Evolutionary conservation across 2,888 invertebrate genomes (phyloP).

Genomic region (Temnothorax unifasciatus): DNA sequence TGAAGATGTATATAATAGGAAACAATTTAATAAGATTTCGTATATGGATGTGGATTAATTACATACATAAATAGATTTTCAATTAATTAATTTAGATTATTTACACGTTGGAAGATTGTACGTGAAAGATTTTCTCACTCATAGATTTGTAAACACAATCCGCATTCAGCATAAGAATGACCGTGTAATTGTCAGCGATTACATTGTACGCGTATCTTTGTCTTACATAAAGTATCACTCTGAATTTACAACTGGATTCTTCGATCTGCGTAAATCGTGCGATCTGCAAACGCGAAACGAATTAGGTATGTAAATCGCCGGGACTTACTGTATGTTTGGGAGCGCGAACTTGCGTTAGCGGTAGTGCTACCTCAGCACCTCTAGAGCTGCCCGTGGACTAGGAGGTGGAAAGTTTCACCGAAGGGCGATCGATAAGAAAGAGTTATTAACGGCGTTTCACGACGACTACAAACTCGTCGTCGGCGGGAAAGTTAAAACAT

Average conservation of each 20-base stretch:
- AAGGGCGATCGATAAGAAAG: conserved; percentile 49
- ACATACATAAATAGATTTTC: not conserved
- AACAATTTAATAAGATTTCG: not conserved
- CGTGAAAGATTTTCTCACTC: not conserved
- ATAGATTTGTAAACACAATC: not conserved
- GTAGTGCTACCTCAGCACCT: conserved; percentile 28
- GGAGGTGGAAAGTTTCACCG: conserved; percentile 25
- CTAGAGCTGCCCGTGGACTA: conserved; percentile 22
- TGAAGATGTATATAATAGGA: not conserved
- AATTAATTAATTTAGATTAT: conserved; percentile 7
- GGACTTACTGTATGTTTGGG: conserved; percentile 18
- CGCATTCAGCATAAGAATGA: not conserved
- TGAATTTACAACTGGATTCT: conserved; percentile 14
- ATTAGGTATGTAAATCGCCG: conserved; percentile 51
- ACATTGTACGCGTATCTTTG: not conserved
- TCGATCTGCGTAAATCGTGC: conserved; percentile 27
- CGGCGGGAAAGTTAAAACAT: conserved; percentile 56
- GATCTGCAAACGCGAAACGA: conserved; percentile 27
- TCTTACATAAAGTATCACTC: not conserved
- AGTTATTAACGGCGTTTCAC: conserved; percentile 54
- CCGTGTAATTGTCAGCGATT: not conserved
- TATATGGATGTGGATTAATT: not conserved
- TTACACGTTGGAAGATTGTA: not conserved
- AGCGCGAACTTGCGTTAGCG: conserved; percentile 10
- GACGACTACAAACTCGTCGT: conserved; percentile 52